These are phyloP conservation scores for Phortica magna DNA, from an alignment of 2,888 invertebrate genomes.

Conservation along the genomic window DNA sequence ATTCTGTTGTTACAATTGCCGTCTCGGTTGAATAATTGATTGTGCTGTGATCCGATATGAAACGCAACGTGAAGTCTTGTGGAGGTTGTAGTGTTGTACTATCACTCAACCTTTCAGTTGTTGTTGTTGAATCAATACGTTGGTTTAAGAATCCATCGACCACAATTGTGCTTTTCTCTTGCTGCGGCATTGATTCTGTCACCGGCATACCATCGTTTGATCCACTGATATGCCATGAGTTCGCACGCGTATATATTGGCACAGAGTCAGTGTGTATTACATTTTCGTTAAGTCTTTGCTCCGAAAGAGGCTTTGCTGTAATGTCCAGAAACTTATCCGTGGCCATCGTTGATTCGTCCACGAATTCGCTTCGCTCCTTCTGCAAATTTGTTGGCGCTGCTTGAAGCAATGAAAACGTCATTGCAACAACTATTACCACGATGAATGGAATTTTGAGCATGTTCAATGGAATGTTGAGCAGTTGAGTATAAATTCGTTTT, in stretches of 20 bases:
- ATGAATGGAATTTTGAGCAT: constrained; percentile 59
- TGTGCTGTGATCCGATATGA: constrained; percentile 39
- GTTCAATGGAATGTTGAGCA: constrained; percentile 51
- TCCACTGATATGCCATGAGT: too few relatives aligned
- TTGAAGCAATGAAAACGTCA: constrained; percentile 26
- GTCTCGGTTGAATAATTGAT: not conserved
- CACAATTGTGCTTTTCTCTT: too few relatives aligned
- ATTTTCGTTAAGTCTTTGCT: not conserved
- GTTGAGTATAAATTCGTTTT: constrained; percentile 56
- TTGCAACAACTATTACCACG: constrained; percentile 33
- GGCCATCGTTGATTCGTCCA: not conserved
- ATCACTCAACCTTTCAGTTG: not conserved
- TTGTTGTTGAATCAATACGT: not conserved
- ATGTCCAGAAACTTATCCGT: not conserved
- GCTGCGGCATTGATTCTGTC: too few relatives aligned
- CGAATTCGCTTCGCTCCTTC: not conserved
- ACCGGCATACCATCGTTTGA: too few relatives aligned
- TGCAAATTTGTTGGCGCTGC: constrained; percentile 2
- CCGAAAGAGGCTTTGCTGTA: not conserved
- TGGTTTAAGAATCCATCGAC: too few relatives aligned
- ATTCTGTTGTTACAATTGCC: not conserved
- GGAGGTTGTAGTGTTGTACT: too few relatives aligned
- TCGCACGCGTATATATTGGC: not conserved
- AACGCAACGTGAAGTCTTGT: constrained; percentile 36
- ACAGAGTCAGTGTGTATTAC: not conserved